phyloP scores from a whole-genome alignment of 2,888 invertebrate genomes.

The Galerucella calmariensis region DNA sequence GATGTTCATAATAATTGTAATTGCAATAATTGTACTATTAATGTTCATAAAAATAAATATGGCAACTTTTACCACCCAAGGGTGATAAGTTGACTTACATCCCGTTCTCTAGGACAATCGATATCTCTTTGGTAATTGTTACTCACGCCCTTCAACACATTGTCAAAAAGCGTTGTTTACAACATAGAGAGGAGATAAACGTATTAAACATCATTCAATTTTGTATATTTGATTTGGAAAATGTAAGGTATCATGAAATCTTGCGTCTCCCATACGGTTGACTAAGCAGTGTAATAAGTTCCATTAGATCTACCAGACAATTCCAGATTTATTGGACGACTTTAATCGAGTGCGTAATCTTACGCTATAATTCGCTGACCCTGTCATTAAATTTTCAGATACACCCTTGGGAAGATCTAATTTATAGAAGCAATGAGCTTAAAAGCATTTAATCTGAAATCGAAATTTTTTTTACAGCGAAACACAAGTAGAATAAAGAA shows the following conservation, averaged over 20 bases:
- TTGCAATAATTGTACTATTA: too few relatives aligned
- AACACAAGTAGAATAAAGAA: slow-evolving; percentile 4
- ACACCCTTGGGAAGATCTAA: slow-evolving; percentile 6
- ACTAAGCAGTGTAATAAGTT: slow-evolving; percentile 10
- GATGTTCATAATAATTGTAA: too few relatives aligned
- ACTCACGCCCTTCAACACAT: too few relatives aligned
- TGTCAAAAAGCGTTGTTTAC: too few relatives aligned
- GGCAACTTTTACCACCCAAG: too few relatives aligned
- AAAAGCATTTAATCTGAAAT: slow-evolving; percentile 15
- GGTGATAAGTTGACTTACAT: too few relatives aligned
- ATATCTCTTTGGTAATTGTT: too few relatives aligned
- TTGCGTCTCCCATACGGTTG: background rate
- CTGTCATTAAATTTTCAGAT: slow-evolving; percentile 21
- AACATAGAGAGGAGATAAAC: background rate
- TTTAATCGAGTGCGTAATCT: slow-evolving; percentile 25
- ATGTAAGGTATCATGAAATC: background rate
- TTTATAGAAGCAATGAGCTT: slow-evolving; percentile 12
- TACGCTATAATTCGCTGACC: slow-evolving; percentile 20
- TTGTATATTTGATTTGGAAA: background rate
- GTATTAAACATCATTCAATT: background rate
- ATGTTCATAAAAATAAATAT: too few relatives aligned
- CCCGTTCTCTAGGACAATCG: too few relatives aligned
- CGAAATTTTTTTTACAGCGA: background rate
- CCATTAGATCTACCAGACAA: slow-evolving; percentile 14
- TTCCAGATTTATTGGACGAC: slow-evolving; percentile 16